Evolutionary conservation across 1,140 invertebrate species (phyloP), one percentile per base, ranked within the genome.

Genomic region (Diorhabda sublineata): DNA sequence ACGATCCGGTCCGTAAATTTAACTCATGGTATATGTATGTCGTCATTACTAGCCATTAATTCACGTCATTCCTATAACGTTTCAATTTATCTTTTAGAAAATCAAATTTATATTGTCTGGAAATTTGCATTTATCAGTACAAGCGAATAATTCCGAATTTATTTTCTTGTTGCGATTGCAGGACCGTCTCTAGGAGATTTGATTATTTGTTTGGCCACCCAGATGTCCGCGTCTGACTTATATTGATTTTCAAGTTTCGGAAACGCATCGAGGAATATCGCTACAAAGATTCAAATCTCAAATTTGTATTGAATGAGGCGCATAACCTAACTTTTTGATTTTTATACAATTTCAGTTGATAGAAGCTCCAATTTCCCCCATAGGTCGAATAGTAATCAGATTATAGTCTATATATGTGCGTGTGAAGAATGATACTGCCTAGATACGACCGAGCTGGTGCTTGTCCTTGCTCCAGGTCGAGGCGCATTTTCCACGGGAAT

Each of bases 351-450:
- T 52, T 52, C n/a, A 52, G 47, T 4, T 52, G 47, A 52, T 52
- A 52, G 47, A 52, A n/a, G 47, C 47, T 52, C 6, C 2, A 6
- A 52, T 52, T 52, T 52, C 47, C 47, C 6, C 47, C 47, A 8
- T 8, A 6, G 47, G 4, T n/a, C n/a, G 6, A 6, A 8, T n/a
- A n/a, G 47, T 52, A 8, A 52, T 42, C 59, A 9, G 47, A 9
- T 8, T 52, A 7, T 6, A 60, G 58, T 42, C 58, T 6, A 56
- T 64, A 64, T 68, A 68, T 26, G 26, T 68, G 66, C 59, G 58
- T 62, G 58, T 68, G 66, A 68, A 68, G 58, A 68, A 68, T 68
- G 66, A 61, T 6, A 61, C 66, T 68, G 66, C 61, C 61, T 58
- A 68, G 41, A 52, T 7, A 45, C 43, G 45, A 11, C 7, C 61